phyloP scores from a whole-genome alignment of 2,888 invertebrate genomes.

The Caenorhabditis parvicauda region DNA sequence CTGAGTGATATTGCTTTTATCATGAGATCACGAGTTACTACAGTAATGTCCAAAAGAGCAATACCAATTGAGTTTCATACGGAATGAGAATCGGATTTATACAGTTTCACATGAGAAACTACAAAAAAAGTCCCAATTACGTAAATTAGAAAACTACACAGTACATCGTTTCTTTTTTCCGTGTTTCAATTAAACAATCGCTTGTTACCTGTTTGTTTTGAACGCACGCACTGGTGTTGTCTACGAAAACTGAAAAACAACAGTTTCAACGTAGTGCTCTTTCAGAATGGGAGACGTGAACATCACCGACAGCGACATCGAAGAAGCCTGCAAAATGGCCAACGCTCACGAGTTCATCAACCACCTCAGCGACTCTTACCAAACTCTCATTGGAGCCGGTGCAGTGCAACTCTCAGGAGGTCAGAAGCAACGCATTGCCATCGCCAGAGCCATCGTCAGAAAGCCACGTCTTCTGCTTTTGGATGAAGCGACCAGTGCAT shows the following conservation, averaged over 20 bases:
- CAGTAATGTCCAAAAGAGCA: conserved; percentile 63
- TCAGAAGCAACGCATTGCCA: conserved; percentile 41
- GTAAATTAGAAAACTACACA: too few species aligned
- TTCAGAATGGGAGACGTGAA: conserved; percentile 64
- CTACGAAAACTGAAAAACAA: too few species aligned
- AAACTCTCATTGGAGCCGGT: conserved; percentile 34
- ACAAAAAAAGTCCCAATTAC: too few species aligned
- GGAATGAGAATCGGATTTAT: conserved; percentile 30
- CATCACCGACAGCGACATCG: conserved; percentile 46
- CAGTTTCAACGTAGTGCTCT: too few species aligned
- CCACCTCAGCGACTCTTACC: conserved; percentile 60
- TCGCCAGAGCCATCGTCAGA: conserved; percentile 41
- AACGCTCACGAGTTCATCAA: conserved; percentile 66
- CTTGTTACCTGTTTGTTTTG: too few species aligned
- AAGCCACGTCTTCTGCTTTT: conserved; percentile 61
- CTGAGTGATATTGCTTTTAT: too few species aligned
- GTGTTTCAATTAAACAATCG: too few species aligned
- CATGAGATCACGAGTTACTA: conserved; percentile 53
- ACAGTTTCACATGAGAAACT: conserved; percentile 67
- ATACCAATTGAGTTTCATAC: not conserved
- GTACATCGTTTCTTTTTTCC: too few species aligned
- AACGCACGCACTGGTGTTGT: too few species aligned
- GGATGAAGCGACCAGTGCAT: conserved; percentile 64
- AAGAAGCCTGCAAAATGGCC: conserved; percentile 48
- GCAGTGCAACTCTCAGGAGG: conserved; percentile 41